These are phyloP conservation scores for Allacma fusca DNA, from an alignment of 2,888 invertebrate genomes.

Conservation along the genomic window DNA sequence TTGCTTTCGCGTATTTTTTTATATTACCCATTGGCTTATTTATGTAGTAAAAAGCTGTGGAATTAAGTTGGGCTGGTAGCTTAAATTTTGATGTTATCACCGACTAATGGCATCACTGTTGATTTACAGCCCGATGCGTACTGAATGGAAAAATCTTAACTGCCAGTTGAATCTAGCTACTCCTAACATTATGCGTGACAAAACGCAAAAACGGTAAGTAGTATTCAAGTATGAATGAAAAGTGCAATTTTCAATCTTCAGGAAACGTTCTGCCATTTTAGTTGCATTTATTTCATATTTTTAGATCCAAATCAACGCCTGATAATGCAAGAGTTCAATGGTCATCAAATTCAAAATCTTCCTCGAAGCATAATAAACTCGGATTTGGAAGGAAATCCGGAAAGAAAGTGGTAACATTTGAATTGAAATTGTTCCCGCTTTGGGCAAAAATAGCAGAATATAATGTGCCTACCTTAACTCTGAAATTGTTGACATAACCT, in stretches of 20 bases:
- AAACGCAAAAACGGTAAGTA: slow-evolving; percentile 42
- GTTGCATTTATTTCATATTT: too few relatives aligned
- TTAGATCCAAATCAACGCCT: slow-evolving; percentile 37
- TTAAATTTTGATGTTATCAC: too few relatives aligned
- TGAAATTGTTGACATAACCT: too few relatives aligned
- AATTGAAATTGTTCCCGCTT: too few relatives aligned
- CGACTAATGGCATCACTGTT: too few relatives aligned
- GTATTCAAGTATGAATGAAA: neutral
- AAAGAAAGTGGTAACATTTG: slow-evolving; percentile 52
- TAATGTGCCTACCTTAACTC: too few relatives aligned
- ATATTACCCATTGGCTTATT: too few relatives aligned
- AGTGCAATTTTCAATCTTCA: slow-evolving; percentile 6
- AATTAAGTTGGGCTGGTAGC: too few relatives aligned
- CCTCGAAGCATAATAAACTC: slow-evolving; percentile 41
- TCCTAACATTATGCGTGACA: slow-evolving; percentile 40
- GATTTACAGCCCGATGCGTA: slow-evolving; percentile 53
- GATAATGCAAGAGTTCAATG: slow-evolving; percentile 23
- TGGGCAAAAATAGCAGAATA: too few relatives aligned
- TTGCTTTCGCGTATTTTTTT: too few relatives aligned
- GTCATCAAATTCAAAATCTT: slow-evolving; percentile 20
- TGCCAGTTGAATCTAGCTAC: neutral
- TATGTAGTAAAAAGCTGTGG: too few relatives aligned
- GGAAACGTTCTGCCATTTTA: neutral
- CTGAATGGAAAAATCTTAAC: slow-evolving; percentile 53
- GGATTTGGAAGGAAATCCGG: slow-evolving; percentile 50